Conservation (phyloP, 30 jellyfish, hydroid and myxozoan species). For the Nemopilema nomurai region DNA sequence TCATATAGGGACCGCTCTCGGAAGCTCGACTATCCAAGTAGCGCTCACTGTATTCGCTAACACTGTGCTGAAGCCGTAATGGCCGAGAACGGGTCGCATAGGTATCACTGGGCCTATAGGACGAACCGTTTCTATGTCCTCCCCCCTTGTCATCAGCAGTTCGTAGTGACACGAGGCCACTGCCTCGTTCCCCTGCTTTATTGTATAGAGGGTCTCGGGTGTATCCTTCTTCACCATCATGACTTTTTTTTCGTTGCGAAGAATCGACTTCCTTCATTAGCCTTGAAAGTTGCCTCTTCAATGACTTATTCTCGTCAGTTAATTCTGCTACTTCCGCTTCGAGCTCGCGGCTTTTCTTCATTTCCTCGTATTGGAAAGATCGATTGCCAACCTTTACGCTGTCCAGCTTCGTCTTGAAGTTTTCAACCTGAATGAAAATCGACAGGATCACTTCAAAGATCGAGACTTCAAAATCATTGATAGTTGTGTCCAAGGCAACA, state of each 20-base stretch:
- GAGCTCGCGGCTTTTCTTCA: slow-evolving; percentile 11
- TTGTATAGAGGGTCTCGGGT: neutral
- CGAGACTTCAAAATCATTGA: too few species aligned
- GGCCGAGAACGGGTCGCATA: neutral
- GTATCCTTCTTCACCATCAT: neutral
- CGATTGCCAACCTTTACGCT: slow-evolving; percentile 35
- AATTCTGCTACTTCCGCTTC: slow-evolving; percentile 5
- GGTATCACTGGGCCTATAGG: neutral
- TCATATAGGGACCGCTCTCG: neutral
- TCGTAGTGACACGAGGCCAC: neutral
- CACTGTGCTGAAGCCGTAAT: neutral
- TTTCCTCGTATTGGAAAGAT: slow-evolving; percentile 32
- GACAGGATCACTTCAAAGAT: too few species aligned
- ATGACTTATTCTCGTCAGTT: slow-evolving; percentile 17
- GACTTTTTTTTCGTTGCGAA: neutral
- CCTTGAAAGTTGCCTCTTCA: slow-evolving; percentile 5
- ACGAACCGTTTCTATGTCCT: neutral
- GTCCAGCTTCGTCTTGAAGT: slow-evolving; percentile 7
- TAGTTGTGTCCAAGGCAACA: too few species aligned
- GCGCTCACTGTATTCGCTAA: neutral
- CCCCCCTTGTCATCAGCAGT: neutral
- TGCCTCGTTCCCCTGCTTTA: neutral
- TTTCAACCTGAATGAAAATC: slow-evolving; percentile 25
- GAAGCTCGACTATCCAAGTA: neutral
- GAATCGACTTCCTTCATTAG: slow-evolving; percentile 11